phyloP scores from a whole-genome alignment of 2,888 invertebrate genomes.

The Philereme vetulata region DNA sequence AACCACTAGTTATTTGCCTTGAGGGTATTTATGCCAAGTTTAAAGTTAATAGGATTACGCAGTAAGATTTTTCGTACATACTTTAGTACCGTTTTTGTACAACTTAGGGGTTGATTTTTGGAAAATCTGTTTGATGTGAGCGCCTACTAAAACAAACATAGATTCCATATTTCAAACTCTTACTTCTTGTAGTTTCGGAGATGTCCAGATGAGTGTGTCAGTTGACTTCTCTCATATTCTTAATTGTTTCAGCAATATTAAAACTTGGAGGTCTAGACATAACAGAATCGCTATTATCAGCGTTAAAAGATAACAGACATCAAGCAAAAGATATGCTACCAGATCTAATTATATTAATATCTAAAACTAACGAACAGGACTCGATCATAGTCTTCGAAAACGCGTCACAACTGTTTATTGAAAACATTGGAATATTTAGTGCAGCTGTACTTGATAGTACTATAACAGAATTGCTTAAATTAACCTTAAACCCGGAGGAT shows the following conservation, averaged over 20 bases:
- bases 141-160: too few relatives aligned
- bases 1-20: too few relatives aligned
- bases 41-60: too few relatives aligned
- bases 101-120: too few relatives aligned
- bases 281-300: conserved; percentile 45
- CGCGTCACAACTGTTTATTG: conserved; percentile 46
- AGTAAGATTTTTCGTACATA: too few relatives aligned
- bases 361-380: conserved; percentile 41
- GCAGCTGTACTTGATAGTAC: conserved; percentile 30
- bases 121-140: too few relatives aligned
- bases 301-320: conserved; percentile 52
- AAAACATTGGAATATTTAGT: conserved; percentile 55
- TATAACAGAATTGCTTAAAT: conserved; percentile 29
- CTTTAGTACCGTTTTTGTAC: too few relatives aligned
- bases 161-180: too few relatives aligned
- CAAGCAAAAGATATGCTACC: conserved; percentile 50
- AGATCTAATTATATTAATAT: conserved; percentile 41
- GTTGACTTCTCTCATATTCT: too few relatives aligned
- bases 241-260: conserved; percentile 45
- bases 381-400: conserved; percentile 42
- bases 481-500: conserved; percentile 13
- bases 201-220: too few relatives aligned
- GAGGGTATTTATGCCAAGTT: too few relatives aligned
- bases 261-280: conserved; percentile 53
- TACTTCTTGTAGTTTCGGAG: too few relatives aligned